A percentile compares a stretch with the other conserved stretches of the same genome.
These are phyloP conservation scores for Heteromurus nitidus DNA, from an alignment of 2,888 invertebrate species.

Conservation along the genomic window DNA sequence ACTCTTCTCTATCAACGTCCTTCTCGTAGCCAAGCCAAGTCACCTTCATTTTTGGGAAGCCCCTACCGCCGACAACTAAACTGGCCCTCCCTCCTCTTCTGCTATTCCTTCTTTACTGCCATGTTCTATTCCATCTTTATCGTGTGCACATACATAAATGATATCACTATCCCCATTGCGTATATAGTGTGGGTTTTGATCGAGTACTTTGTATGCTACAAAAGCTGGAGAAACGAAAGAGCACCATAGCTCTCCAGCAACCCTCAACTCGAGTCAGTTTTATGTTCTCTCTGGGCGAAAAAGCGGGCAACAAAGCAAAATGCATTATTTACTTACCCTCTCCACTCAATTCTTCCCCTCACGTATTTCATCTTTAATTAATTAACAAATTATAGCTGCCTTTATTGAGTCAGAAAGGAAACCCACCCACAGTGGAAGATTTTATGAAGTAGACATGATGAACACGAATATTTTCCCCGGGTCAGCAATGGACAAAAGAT, in stretches of 20 bases:
- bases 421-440: constrained; percentile 42
- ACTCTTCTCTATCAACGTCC: too few relatives aligned
- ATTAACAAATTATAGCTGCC: constrained; percentile 68
- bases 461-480: too few relatives aligned
- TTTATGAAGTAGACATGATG: constrained; percentile 33
- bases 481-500: too few relatives aligned
- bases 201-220: too few relatives aligned
- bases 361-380: constrained; percentile 67
- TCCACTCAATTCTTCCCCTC: constrained; percentile 55
- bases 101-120: too few relatives aligned
- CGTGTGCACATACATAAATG: background rate
- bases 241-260: too few relatives aligned
- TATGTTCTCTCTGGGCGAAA: too few relatives aligned
- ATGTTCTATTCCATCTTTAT: too few relatives aligned
- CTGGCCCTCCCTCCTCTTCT: constrained; percentile 25
- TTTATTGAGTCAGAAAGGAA: constrained; percentile 48
- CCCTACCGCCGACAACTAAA: constrained; percentile 10
- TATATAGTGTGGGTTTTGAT: too few relatives aligned
- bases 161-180: constrained; percentile 9
- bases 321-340: constrained; percentile 60
- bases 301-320: background rate
- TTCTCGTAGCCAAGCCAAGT: background rate
- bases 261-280: too few relatives aligned
- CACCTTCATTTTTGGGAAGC: constrained; percentile 18
- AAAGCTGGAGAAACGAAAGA: too few relatives aligned